Evolutionary conservation across 2,797 vertebrate genomes (phyloP).

Genomic region (Gymnodraco acuticeps): DNA sequence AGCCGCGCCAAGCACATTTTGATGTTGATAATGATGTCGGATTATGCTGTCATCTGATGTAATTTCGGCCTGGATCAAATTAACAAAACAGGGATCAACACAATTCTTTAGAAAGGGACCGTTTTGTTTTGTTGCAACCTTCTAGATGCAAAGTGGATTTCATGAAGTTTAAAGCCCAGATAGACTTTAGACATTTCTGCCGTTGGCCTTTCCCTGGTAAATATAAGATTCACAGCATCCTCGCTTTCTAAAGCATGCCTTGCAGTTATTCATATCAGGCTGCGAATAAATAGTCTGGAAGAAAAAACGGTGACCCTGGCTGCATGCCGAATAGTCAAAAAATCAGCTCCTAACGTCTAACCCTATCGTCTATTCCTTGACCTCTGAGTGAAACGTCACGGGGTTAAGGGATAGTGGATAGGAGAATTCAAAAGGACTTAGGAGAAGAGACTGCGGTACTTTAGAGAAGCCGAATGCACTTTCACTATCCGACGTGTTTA

Average conservation of each 20-base stretch:
- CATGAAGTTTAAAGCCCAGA: constrained; percentile 25
- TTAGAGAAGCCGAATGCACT: too few relatives aligned
- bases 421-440: too few relatives aligned
- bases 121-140: constrained; percentile 27
- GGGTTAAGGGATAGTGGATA: too few relatives aligned
- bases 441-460: too few relatives aligned
- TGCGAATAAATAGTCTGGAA: constrained; percentile 20
- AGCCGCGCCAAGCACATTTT: constrained; percentile 61
- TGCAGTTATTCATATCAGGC: constrained; percentile 45
- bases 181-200: constrained; percentile 36
- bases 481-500: too few relatives aligned
- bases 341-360: too few relatives aligned
- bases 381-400: too few relatives aligned
- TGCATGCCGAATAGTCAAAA: neutral
- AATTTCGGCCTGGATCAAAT: constrained; percentile 73
- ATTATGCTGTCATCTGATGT: constrained; percentile 81
- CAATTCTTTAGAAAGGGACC: constrained; percentile 64
- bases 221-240: constrained; percentile 42
- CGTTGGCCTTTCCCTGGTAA: constrained; percentile 36
- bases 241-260: constrained; percentile 28
- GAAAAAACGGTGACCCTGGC: constrained; percentile 26
- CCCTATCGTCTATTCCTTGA: too few relatives aligned
- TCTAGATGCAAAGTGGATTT: constrained; percentile 58
- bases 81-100: constrained; percentile 72
- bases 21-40: constrained; percentile 77